phyloP scores from a whole-genome alignment of 2,797 vertebrate genomes.

The Lophius americanus region DNA sequence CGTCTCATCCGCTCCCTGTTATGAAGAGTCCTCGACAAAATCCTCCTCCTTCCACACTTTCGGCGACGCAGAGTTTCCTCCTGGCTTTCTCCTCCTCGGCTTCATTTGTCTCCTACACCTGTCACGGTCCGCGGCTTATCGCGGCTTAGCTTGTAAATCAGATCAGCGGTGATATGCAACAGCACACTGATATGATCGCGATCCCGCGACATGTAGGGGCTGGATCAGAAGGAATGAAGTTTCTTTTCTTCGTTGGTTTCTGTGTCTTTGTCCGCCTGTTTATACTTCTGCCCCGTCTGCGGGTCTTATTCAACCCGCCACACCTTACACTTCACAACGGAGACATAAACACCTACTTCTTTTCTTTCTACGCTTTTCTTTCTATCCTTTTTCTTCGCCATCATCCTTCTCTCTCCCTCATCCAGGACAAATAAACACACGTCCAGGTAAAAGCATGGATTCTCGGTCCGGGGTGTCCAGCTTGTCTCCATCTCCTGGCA shows the following conservation, averaged over 20 bases:
- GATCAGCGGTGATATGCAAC: constrained; percentile 30
- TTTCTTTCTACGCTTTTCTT: constrained; percentile 21
- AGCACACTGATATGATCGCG: constrained; percentile 20
- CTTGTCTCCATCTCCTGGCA: constrained; percentile 66
- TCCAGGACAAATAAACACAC: constrained; percentile 76
- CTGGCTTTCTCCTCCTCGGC: constrained; percentile 21
- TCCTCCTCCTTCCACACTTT: constrained; percentile 33
- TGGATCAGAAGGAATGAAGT: constrained; percentile 5
- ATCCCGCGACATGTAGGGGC: not conserved
- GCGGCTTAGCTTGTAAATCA: constrained; percentile 20
- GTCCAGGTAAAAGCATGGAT: constrained; percentile 48
- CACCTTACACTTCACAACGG: constrained; percentile 26
- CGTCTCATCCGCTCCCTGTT: constrained; percentile 32
- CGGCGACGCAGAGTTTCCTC: constrained; percentile 28
- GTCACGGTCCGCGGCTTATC: constrained; percentile 14
- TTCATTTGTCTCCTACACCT: constrained; percentile 46
- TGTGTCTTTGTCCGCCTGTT: constrained; percentile 6
- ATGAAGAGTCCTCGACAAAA: constrained; percentile 50
- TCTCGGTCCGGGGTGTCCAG: constrained; percentile 57
- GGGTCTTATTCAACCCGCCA: not conserved
- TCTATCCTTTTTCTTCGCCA: constrained; percentile 23
- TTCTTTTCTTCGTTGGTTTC: constrained; percentile 9
- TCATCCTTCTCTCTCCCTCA: constrained; percentile 17
- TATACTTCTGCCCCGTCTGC: constrained; percentile 6
- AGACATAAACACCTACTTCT: constrained; percentile 8